Evolutionary conservation across 2,888 invertebrate species (phyloP), one percentile per base, ranked within the genome.

Genomic region (Chloroclysta siterata): DNA sequence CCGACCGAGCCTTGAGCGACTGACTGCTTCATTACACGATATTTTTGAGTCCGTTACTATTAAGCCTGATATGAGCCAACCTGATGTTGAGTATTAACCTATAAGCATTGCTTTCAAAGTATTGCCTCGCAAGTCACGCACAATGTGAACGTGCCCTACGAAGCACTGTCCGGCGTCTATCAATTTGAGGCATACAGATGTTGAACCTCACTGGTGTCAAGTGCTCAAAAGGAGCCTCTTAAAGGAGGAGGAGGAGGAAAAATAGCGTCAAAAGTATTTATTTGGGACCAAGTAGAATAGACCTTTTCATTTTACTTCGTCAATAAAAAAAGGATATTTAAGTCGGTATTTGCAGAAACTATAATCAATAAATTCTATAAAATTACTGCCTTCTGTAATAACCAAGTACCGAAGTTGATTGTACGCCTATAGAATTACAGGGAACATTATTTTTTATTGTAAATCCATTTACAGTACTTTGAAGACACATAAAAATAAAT

Each of bases 21-120:
- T 48, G 46, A 62, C 53, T 41, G 42, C 62, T 57, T 57, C 42
- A 57, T 53, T 42, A 53, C 57, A 62, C 53, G 47, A 42, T 46
- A 52, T 22, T 33, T 47, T 47, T n/a, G 52, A 17, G 52, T 29
- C 13, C 28, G 6, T 52, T 55, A 47, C 53, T 0, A 11, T 33
- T 36, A n/a, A 2, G 48, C 10, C 42, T 17, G 15, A 8, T 6
- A 17, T 8, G n/a, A 14, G 10, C 15, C 8, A 8, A 36, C 36
- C n/a, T n/a, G n/a, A n/a, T n/a, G n/a, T n/a, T n/a, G n/a, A n/a
- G n/a, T n/a, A n/a, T n/a, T n/a, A n/a, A n/a, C n/a, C n/a, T n/a
- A n/a, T n/a, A n/a, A n/a, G n/a, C n/a, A n/a, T n/a, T n/a, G n/a
- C n/a, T n/a, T n/a, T n/a, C n/a, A n/a, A n/a, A n/a, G n/a, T n/a